Conservation (phyloP, 2,113 vertebrate species). For the Meleagris gallopavo region DNA sequence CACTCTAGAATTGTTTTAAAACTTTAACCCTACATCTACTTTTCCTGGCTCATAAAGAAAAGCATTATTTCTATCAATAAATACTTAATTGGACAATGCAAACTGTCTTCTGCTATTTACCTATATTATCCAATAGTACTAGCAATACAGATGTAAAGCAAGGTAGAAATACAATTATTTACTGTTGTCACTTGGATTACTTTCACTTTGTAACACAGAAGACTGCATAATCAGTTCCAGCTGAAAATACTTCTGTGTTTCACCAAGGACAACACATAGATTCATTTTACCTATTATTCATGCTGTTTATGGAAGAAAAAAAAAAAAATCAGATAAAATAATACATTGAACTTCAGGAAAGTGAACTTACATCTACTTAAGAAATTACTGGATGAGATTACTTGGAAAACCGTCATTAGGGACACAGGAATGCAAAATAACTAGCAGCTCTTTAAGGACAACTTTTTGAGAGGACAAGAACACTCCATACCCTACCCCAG, state of each 20-base stretch:
- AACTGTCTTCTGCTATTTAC: conserved; percentile 42
- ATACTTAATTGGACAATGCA: neutral
- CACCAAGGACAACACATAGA: conserved; percentile 73
- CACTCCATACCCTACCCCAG: too few relatives aligned
- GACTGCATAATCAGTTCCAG: conserved; percentile 73
- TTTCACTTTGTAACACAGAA: conserved; percentile 65
- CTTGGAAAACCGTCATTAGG: too few relatives aligned
- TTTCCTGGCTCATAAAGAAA: neutral
- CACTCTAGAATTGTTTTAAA: neutral
- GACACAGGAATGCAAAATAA: too few relatives aligned
- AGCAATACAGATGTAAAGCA: conserved; percentile 51
- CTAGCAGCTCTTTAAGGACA: too few relatives aligned
- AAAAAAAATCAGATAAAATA: conserved; percentile 25
- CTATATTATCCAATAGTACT: conserved; percentile 31
- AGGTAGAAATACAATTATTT: conserved; percentile 64
- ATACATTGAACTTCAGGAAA: neutral
- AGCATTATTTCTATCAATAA: conserved; percentile 6
- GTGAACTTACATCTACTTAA: too few relatives aligned
- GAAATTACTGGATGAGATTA: too few relatives aligned
- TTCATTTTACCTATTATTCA: conserved; percentile 68
- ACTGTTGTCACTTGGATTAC: conserved; percentile 70
- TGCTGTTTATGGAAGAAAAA: conserved; percentile 20
- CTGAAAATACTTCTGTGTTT: conserved; percentile 60
- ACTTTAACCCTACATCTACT: neutral
- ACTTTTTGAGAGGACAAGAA: too few relatives aligned